Evolutionary conservation across 2,113 vertebrate species (phyloP), one percentile per base, ranked within the genome.

Genomic region (Hemibagrus wyckioides): DNA sequence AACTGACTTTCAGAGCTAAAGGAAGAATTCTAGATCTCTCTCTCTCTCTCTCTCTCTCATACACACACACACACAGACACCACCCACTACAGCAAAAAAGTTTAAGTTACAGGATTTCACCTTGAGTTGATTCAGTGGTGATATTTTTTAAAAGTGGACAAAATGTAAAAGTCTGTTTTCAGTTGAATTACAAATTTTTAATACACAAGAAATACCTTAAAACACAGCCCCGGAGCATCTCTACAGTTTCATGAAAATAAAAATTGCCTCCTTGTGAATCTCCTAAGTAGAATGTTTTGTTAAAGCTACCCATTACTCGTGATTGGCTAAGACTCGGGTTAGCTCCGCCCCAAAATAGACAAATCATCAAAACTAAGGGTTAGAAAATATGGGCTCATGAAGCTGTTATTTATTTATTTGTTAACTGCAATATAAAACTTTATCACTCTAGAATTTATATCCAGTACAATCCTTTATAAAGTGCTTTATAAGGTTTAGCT

Each of bases 1-100:
- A 25, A 59, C 80, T 41, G 80, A 80, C 79, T 79, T 50, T 80
- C 56, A 80, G 50, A 80, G 36, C 52, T 30, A 5, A 30, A 81
- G 30, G 17, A 56, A 39, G 11, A 59, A 28, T 81, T 39, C 59
- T 81, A 59, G 50, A 25, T 54, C 14, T 50, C 28, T n/a, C 76
- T 7, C 15, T 48, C 25, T 15, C 9, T 15, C 15, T 33, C 30
- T 6, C 14, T 33, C 30, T 33, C 30, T 33, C 25, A 48, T 41
- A 76, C 50, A 80, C 73, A 56, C 77, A 80, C 77, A 56, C 52
- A 56, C n/a, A 54, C n/a, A 80, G 15, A 80, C 50, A 36, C 50
- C 28, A 52, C 75, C 44, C 28, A 77, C 75, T 6, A 25, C 17
- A 57, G 79, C 14, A 21, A 79, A 57, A 33, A 57, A 36, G 77